Base-by-base conservation (phyloP, 2,888 invertebrate species). In the Hirtodrosophila trivittata region DNA sequence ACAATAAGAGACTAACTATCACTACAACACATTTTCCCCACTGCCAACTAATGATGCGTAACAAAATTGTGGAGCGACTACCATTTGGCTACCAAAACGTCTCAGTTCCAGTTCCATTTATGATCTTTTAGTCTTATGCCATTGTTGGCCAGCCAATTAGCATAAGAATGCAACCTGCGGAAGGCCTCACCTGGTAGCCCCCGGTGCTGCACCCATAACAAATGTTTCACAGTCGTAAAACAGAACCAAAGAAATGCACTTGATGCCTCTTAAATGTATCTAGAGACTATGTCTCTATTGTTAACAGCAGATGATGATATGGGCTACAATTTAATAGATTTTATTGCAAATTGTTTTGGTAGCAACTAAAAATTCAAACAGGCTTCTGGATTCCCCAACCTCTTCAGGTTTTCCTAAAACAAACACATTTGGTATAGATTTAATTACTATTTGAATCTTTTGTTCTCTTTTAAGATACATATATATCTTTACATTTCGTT, bases 131-230 rank as follows among this genome's bases (percentile, higher is more conserved):
- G 63, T 62, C 18, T 43, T 39, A 25, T 16, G 8, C 55, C 50
- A 58, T 77, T 84, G 85, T 77, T 62, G 56, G 46, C 21, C 28
- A 28, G 12, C n/a, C 47, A 72, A 81, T 81, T 81, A 74, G 75
- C 80, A 81, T 81, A 81, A 86, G 80, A 81, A 81, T 84, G 77
- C 70, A 66, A 72, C 77, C 82, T 80, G 78, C 55, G 76, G 55
- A 68, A 76, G 38, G 57, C 52, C 32, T 21, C 74, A 43, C 43
- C 57, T 59, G 66, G 60, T 69, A 77, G 77, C 72, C 50, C 37
- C 33, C 6, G 12, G 16, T 42, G 62, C 68, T 57, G 74, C 62
- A 66, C 81, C 77, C 56, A 62, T 67, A 64, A 74, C 52, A 21
- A 85, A 78, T 75, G 59, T 43, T 62, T 49, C 66, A 12, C 51